Evolutionary conservation across 2,797 vertebrate genomes (phyloP).

Genomic region (Esox masquinongy): DNA sequence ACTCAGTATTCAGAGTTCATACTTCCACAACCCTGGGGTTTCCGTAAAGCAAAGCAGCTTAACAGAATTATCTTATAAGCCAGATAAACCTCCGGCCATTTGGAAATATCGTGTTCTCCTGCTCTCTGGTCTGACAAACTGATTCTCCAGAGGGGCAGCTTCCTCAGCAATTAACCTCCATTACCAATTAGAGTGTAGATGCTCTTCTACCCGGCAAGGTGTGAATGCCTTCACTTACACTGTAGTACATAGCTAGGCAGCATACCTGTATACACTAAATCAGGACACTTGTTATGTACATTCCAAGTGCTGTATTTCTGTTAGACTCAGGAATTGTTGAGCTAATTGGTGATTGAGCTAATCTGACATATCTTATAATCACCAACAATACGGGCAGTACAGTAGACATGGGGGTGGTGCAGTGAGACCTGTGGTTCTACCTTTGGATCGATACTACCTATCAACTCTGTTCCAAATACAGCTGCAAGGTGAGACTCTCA

Average conservation of each 20-base stretch:
- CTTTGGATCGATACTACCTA: no score
- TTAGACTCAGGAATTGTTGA: no score
- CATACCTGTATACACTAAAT: not conserved
- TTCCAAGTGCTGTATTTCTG: no score
- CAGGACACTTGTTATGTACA: no score
- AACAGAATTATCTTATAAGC: constrained; percentile 49
- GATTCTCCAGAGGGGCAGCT: constrained; percentile 21
- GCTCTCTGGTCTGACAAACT: constrained; percentile 47
- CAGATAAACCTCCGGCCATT: constrained; percentile 54
- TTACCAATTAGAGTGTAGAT: constrained; percentile 48
- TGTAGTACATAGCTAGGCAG: not conserved
- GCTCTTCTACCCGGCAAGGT: constrained; percentile 28
- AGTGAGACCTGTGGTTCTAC: no score
- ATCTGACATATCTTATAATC: no score
- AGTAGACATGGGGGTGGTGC: no score
- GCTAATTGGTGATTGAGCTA: no score
- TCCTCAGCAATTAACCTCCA: constrained; percentile 47
- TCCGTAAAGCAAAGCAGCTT: constrained; percentile 58
- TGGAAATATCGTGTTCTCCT: constrained; percentile 43
- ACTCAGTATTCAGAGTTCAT: constrained; percentile 69
- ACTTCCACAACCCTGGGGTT: constrained; percentile 52
- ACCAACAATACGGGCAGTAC: no score
- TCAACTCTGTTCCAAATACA: no score
- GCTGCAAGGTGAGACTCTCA: no score
- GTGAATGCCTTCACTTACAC: not conserved